Evolutionary conservation across 2,797 vertebrate species (phyloP).

Genomic region (Hirundo rustica): DNA sequence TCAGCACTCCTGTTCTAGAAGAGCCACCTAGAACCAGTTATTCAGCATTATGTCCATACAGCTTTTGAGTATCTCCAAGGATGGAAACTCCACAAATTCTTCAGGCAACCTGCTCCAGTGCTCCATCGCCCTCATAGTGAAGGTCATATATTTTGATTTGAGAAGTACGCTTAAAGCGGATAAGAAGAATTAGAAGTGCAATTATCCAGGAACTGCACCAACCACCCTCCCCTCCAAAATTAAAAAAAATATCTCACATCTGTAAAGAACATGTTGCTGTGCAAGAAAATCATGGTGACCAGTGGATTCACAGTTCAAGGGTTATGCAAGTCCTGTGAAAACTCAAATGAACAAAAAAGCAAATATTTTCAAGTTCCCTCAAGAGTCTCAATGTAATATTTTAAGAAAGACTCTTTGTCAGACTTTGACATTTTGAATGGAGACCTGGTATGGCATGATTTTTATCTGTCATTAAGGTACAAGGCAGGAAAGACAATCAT

Average conservation of each 20-base stretch:
- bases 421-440: background rate
- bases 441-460: background rate
- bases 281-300: background rate
- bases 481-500: background rate
- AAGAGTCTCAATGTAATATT: background rate
- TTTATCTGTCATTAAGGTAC: background rate
- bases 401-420: background rate
- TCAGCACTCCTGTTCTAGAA: background rate
- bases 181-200: background rate
- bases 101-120: background rate
- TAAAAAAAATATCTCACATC: background rate
- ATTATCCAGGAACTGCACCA: background rate
- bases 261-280: background rate
- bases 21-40: background rate
- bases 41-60: too few relatives aligned
- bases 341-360: background rate
- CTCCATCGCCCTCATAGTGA: background rate
- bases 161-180: background rate
- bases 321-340: background rate
- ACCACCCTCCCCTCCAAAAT: accelerated
- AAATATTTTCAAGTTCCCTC: background rate
- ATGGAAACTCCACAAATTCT: background rate
- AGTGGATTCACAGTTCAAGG: background rate
- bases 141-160: background rate
- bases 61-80: background rate